Evolutionary conservation across 2,797 vertebrate species (phyloP).

Genomic region (Sebastes cheni): DNA sequence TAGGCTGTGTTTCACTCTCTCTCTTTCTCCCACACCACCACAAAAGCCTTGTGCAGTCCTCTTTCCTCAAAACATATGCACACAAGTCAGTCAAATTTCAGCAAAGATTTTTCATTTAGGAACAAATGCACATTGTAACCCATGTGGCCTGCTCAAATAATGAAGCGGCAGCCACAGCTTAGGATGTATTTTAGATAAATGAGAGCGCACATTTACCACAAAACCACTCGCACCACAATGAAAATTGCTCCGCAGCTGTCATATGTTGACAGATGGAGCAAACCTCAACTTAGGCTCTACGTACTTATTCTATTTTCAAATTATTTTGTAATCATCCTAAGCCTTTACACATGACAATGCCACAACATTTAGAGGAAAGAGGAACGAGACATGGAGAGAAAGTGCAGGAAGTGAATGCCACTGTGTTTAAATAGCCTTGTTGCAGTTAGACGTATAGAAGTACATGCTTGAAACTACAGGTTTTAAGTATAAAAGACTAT

Average conservation of each 20-base stretch:
- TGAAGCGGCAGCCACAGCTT: conserved; percentile 78
- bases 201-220: conserved; percentile 79
- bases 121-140: conserved; percentile 77
- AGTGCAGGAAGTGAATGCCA: conserved; percentile 36
- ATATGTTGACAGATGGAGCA: conserved; percentile 80
- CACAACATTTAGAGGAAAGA: conserved; percentile 58
- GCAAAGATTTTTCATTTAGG: conserved; percentile 72
- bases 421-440: conserved; percentile 24
- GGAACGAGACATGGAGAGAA: conserved; percentile 38
- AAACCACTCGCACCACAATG: conserved; percentile 82
- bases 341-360: conserved; percentile 77
- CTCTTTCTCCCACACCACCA: conserved; percentile 23
- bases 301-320: conserved; percentile 83
- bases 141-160: conserved; percentile 74
- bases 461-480: neutral
- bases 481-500: neutral
- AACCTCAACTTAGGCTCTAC: conserved; percentile 79
- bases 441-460: neutral
- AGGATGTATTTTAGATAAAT: conserved; percentile 82
- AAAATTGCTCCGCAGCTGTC: conserved; percentile 83
- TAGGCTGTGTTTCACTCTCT: conserved; percentile 7
- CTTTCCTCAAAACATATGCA: conserved; percentile 68
- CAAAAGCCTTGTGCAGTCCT: conserved; percentile 39
- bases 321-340: conserved; percentile 84
- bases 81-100: conserved; percentile 64